Evolutionary conservation across 2,113 vertebrate genomes (phyloP).

Genomic region (Aythya baeri): DNA sequence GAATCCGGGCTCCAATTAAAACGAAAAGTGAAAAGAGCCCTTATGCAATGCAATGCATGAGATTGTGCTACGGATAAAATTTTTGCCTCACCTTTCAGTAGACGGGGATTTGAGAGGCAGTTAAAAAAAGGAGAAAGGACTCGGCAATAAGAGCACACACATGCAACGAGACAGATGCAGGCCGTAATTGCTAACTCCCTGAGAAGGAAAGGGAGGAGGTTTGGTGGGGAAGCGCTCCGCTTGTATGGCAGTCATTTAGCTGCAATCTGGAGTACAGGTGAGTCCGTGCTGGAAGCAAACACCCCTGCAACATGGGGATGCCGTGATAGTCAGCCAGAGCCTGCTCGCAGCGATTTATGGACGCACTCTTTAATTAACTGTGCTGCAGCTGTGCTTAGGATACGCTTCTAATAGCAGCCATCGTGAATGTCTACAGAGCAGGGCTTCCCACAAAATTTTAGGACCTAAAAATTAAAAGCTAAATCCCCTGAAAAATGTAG

Average conservation of each 20-base stretch:
- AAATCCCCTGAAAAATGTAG: neutral
- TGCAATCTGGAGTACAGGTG: neutral
- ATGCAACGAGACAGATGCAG: neutral
- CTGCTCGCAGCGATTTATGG: neutral
- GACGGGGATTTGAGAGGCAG: neutral
- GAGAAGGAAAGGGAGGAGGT: neutral
- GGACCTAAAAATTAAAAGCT: slow-evolving; percentile 9
- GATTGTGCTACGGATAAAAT: neutral
- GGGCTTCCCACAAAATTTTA: neutral
- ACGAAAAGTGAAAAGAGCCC: neutral
- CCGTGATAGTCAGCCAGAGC: neutral
- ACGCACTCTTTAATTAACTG: neutral
- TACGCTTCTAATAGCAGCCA: neutral
- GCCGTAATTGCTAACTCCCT: neutral
- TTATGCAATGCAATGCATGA: neutral
- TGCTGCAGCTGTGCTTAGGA: neutral
- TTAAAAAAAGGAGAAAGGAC: neutral
- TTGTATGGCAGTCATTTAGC: neutral
- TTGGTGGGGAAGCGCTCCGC: neutral
- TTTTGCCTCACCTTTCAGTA: neutral
- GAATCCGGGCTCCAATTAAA: slow-evolving; percentile 38
- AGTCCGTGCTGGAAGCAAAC: neutral
- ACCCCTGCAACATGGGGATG: neutral
- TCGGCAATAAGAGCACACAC: neutral
- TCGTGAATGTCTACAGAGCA: neutral